Evolutionary conservation across 2,113 vertebrate genomes (phyloP).

Genomic region (Maccullochella peelii): DNA sequence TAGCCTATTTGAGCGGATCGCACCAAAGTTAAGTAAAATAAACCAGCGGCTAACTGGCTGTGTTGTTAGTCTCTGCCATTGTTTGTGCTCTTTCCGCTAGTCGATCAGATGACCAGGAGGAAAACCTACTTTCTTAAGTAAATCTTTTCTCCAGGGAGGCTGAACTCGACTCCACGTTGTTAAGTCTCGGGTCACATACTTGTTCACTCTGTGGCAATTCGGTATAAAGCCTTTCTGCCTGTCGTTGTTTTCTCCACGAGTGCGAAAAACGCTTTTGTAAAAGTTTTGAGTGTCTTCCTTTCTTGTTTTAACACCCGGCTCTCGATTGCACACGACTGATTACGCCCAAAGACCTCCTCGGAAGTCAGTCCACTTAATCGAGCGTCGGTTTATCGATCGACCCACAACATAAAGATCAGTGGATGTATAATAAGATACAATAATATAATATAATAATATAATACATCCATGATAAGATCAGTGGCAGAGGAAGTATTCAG

Average conservation of each 20-base stretch:
- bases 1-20: background rate
- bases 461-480: no score
- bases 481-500: background rate
- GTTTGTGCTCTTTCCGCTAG: slow-evolving; percentile 72
- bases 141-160: slow-evolving; percentile 36
- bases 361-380: slow-evolving; percentile 38
- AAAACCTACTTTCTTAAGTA: slow-evolving; percentile 74
- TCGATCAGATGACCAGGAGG: slow-evolving; percentile 69
- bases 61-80: slow-evolving; percentile 62
- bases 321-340: slow-evolving; percentile 76
- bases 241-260: background rate
- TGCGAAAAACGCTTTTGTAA: slow-evolving; percentile 12
- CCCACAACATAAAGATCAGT: no score
- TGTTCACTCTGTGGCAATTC: accelerated
- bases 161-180: slow-evolving; percentile 16
- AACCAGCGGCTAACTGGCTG: background rate
- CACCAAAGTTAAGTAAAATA: background rate
- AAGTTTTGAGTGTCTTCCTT: slow-evolving; percentile 54
- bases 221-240: accelerated
- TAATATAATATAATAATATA: no score
- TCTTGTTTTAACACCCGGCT: slow-evolving; percentile 5
- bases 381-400: slow-evolving; percentile 47
- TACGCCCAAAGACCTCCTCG: slow-evolving; percentile 51
- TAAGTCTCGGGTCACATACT: slow-evolving; percentile 49
- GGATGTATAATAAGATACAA: no score